A percentile compares a stretch with the other conserved stretches of the same genome.
These are phyloP conservation scores for Atrichornis clamosus DNA, from an alignment of 2,113 vertebrate species.

Conservation along the genomic window DNA sequence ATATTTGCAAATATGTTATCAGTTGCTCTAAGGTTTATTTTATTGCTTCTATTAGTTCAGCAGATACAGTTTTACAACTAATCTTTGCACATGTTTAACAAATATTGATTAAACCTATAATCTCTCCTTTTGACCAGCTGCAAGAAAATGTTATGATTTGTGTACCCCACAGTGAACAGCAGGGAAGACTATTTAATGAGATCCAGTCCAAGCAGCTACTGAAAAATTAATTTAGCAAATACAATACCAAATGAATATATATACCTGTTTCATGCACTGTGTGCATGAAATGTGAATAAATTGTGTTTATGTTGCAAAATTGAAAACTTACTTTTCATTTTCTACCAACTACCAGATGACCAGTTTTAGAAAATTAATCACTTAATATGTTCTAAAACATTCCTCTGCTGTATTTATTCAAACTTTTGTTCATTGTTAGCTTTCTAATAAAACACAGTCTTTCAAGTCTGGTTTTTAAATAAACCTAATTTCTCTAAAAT, in stretches of 20 bases:
- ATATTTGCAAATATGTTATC: background rate
- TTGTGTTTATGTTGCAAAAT: background rate
- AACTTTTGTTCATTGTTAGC: slow-evolving; percentile 28
- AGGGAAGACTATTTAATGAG: slow-evolving; percentile 28
- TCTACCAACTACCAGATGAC: slow-evolving; percentile 7
- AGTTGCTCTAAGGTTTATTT: background rate
- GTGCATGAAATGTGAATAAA: background rate
- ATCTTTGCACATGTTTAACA: slow-evolving; percentile 58
- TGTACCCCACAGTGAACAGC: slow-evolving; percentile 2
- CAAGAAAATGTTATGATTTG: background rate
- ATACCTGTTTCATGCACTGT: background rate
- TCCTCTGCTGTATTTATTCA: slow-evolving; percentile 28
- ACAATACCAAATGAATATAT: slow-evolving; percentile 30
- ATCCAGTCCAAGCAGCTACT: slow-evolving; percentile 8
- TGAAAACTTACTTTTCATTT: slow-evolving; percentile 32
- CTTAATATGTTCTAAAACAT: slow-evolving; percentile 51
- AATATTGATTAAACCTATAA: slow-evolving; percentile 33
- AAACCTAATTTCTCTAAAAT: slow-evolving; percentile 6
- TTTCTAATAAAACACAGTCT: slow-evolving; percentile 36
- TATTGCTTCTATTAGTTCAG: background rate
- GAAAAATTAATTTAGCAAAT: slow-evolving; percentile 54
- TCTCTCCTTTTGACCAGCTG: slow-evolving; percentile 22
- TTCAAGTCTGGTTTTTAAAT: slow-evolving; percentile 39
- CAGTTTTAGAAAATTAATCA: slow-evolving; percentile 35
- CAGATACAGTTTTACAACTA: slow-evolving; percentile 8